Evolutionary conservation across 2,888 invertebrate genomes (phyloP).

Genomic region (Drosophila antonietae): DNA sequence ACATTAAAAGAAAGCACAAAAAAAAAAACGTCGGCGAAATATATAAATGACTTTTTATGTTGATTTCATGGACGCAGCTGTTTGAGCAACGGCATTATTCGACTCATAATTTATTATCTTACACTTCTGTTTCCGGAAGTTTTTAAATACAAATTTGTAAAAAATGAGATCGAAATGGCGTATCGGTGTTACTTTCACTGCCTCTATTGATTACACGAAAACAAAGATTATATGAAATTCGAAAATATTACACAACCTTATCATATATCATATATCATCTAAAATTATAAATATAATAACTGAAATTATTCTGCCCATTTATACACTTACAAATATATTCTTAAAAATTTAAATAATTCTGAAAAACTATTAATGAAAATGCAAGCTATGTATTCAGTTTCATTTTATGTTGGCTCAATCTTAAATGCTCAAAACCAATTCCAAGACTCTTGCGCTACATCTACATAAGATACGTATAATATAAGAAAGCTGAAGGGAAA

Average conservation of each 20-base stretch:
- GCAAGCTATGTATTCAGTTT: too few relatives aligned
- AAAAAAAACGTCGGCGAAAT: constrained; percentile 45
- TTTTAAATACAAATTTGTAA: constrained; percentile 72
- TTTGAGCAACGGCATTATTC: constrained; percentile 44
- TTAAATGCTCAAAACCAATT: too few relatives aligned
- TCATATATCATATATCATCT: too few relatives aligned
- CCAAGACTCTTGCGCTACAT: too few relatives aligned
- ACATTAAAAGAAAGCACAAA: constrained; percentile 41
- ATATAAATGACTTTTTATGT: constrained; percentile 79
- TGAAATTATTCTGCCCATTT: too few relatives aligned
- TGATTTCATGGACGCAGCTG: constrained; percentile 80
- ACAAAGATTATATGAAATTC: too few relatives aligned
- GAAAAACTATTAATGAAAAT: too few relatives aligned
- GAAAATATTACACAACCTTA: background rate
- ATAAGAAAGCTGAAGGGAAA: too few relatives aligned
- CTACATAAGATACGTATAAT: background rate
- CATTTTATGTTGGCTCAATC: too few relatives aligned
- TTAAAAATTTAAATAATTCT: too few relatives aligned
- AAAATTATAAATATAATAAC: too few relatives aligned
- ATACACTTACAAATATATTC: too few relatives aligned
- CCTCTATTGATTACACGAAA: background rate
- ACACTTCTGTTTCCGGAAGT: constrained; percentile 70
- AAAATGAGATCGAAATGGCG: constrained; percentile 4
- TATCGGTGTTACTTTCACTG: background rate
- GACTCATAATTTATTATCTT: constrained; percentile 69